phyloP scores from a whole-genome alignment of 35 echinoderm and acorn worm genomes.

The Amphiura filiformis region DNA sequence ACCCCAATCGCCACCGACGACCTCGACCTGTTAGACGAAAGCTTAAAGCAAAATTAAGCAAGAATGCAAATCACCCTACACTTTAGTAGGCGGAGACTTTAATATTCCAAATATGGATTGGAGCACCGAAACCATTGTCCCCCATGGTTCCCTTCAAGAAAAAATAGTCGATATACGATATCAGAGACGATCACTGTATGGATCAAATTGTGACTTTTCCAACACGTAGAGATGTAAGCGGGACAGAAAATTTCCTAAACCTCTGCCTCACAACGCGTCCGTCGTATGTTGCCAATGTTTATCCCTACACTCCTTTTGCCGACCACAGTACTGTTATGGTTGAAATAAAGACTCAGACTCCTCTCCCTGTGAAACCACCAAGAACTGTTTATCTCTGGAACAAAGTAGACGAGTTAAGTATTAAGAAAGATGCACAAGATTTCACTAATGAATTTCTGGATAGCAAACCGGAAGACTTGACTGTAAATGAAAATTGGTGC shows the following conservation, averaged over 20 bases:
- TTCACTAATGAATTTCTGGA: constrained; percentile 11
- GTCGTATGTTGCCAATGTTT: neutral
- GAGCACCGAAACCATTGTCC: neutral
- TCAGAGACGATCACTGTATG: neutral
- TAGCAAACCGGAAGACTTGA: neutral
- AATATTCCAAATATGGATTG: constrained; percentile 18
- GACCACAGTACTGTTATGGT: constrained; percentile 34
- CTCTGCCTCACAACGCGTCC: constrained; percentile 13
- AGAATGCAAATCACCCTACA: neutral
- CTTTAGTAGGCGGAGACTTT: constrained; percentile 23
- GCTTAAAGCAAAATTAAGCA: neutral
- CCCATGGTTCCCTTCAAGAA: neutral
- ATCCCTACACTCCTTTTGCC: constrained; percentile 19
- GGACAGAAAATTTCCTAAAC: constrained; percentile 9
- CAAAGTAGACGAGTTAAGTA: constrained; percentile 1
- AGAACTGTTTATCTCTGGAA: constrained; percentile 38
- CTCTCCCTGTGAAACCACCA: constrained; percentile 10
- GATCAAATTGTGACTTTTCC: constrained; percentile 5
- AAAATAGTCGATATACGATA: neutral
- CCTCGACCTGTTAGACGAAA: too few species aligned
- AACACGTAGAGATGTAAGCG: neutral
- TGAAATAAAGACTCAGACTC: neutral
- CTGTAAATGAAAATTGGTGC: constrained; percentile 5
- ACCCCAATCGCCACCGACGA: neutral
- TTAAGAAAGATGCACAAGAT: neutral